Conservation (phyloP, 2,113 vertebrate species). For the Chionomys nivalis region DNA sequence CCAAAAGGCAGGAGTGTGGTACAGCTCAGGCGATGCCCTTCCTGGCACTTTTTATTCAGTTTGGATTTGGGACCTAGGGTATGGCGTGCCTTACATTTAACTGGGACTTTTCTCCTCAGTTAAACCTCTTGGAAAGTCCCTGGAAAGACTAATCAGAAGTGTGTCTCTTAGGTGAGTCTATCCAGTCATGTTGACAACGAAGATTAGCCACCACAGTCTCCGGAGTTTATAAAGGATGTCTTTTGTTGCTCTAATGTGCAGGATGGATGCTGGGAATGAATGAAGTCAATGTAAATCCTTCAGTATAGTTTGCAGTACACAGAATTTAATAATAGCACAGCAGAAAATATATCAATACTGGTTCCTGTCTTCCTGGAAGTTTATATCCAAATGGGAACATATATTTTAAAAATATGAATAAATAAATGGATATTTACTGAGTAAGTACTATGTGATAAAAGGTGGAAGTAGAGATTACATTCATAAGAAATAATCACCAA, state of each 20-base stretch:
- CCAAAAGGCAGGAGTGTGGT: neutral
- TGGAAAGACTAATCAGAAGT: neutral
- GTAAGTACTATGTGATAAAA: neutral
- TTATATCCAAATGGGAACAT: neutral
- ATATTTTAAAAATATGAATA: neutral
- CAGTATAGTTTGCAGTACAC: neutral
- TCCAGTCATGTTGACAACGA: neutral
- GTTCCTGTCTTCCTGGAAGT: constrained; percentile 21
- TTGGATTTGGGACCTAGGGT: fast-evolving
- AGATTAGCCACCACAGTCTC: neutral
- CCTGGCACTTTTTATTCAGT: neutral
- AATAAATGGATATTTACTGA: neutral
- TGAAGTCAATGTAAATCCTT: neutral
- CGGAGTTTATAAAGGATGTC: neutral
- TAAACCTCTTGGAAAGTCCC: neutral
- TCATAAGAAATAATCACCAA: neutral
- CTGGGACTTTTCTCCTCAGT: neutral
- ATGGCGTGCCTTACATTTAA: neutral
- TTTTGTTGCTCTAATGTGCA: constrained; percentile 4
- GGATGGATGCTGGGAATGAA: neutral
- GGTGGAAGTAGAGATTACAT: neutral
- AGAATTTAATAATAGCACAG: neutral
- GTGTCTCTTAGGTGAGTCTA: neutral
- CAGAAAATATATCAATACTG: constrained; percentile 12
- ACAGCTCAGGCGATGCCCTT: neutral